These are phyloP conservation scores for Platyrinchus mystaceus DNA, from an alignment of 2,797 vertebrate genomes.

Conservation along the genomic window DNA sequence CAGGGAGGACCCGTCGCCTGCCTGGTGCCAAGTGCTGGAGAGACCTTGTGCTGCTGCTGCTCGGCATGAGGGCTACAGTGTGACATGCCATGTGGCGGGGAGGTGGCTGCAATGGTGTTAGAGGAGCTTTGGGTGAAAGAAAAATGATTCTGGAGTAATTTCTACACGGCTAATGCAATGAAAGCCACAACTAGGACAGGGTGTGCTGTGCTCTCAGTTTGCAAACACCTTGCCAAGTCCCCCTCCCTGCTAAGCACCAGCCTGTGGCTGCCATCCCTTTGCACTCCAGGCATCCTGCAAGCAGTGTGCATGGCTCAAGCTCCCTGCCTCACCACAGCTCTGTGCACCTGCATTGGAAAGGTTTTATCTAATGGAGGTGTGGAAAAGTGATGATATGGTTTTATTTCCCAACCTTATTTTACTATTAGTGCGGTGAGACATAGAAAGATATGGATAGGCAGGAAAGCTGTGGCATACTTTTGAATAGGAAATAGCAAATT, in stretches of 20 bases:
- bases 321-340: not conserved
- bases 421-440: not conserved
- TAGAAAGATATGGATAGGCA: not conserved
- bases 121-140: not conserved
- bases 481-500: conserved; percentile 34
- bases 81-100: fast-evolving
- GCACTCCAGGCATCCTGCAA: not conserved
- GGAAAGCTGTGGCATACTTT: not conserved
- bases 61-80: fast-evolving
- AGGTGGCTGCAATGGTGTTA: not conserved
- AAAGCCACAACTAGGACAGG: not conserved
- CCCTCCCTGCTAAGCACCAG: not conserved
- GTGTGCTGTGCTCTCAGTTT: fast-evolving
- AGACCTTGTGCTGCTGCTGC: not conserved
- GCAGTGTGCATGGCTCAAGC: fast-evolving
- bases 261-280: not conserved
- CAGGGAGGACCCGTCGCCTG: fast-evolving
- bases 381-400: not conserved
- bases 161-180: not conserved
- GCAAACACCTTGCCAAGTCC: not conserved
- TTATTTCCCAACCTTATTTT: conserved; percentile 33
- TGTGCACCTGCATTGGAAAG: not conserved
- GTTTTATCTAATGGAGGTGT: not conserved
- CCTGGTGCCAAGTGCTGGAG: fast-evolving
- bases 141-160: not conserved